Base-by-base conservation (phyloP, 2,113 vertebrate genomes). In the Cebus imitator region DNA sequence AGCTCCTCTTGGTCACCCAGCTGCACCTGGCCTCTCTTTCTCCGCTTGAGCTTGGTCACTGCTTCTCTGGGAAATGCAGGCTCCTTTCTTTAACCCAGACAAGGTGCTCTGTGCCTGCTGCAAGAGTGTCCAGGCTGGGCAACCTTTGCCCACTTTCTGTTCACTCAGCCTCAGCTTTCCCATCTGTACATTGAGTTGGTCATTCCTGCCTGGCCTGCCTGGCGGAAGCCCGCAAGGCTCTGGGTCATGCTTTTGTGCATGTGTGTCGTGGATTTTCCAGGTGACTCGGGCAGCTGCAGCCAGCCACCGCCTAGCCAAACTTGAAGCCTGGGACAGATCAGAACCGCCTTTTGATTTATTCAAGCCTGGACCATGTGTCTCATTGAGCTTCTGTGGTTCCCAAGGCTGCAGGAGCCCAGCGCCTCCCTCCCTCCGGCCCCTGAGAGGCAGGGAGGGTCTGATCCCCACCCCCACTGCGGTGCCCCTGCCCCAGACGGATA, bases 181-280 rank as follows among this genome's bases (percentile, higher is more conserved):
- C 23, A 1, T 52, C 14, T 27, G 8, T 50, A 25, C 27, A 64
- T n/a, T 18, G 23, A 27, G 12, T 5, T 9, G 7, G n/a, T 57
- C 48, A 0, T 23, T 23, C 14, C 25, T 0, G 0, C 35, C 9
- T 9, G 4, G 32, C 21, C 52, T 16, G 0, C 72, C 30, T 23
- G 27, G 48, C 16, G 45, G 61, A 35, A 45, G 32, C 25, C 5
- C 0, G 52, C 12, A 2, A 4, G 58, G 78, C 68, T 57, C 23
- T 72, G 8, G 20, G 37, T 7, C 4, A 0, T 9, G 48, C 48
- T 55, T 79, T 21, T 45, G 20, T 25, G 21, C 8, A 1, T 37
- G 48, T 4, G 0, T 25, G 18, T 10, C 3, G 6, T 35, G 30
- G 4, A 18, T 25, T 2, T 4, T 16, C 17, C 23, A 3, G 37